Percentiles rank a stretch among this genome's conserved stretches.
Evolutionary conservation across 1,140 invertebrate species (phyloP).

Genomic region (Amphibalanus amphitrite): DNA sequence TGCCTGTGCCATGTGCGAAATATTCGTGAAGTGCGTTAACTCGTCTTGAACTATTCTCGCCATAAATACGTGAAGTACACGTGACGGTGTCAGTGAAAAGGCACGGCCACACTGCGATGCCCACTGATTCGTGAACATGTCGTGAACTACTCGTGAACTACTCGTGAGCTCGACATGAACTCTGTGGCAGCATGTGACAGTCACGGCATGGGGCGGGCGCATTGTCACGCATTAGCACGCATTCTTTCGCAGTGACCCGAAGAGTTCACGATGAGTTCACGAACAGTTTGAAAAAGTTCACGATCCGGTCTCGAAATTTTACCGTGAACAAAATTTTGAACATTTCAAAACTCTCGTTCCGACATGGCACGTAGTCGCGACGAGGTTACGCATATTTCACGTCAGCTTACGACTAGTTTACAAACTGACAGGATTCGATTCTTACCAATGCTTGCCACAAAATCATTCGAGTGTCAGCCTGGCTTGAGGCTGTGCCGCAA

Average conservation of each 20-base stretch:
- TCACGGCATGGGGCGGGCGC: neutral
- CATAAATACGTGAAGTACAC: too few species aligned
- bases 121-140: too few species aligned
- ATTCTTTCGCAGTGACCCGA: neutral
- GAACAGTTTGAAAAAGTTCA: neutral
- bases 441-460: neutral
- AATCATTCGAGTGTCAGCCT: neutral
- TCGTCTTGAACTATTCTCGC: too few species aligned
- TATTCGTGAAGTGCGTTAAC: too few species aligned
- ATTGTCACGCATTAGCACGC: neutral
- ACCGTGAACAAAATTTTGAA: too few species aligned
- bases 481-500: too few species aligned
- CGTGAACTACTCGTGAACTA: too few species aligned
- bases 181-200: too few species aligned
- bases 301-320: neutral
- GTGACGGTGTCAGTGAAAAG: too few species aligned
- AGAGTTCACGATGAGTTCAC: neutral
- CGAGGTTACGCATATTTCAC: neutral
- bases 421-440: neutral
- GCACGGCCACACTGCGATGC: too few species aligned
- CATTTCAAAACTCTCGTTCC: neutral
- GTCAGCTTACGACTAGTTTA: neutral
- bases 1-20: too few species aligned
- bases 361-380: neutral
- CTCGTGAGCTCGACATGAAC: too few species aligned